These are phyloP conservation scores for Batillaria attramentaria DNA, from an alignment of 1,140 invertebrate species.

Conservation along the genomic window DNA sequence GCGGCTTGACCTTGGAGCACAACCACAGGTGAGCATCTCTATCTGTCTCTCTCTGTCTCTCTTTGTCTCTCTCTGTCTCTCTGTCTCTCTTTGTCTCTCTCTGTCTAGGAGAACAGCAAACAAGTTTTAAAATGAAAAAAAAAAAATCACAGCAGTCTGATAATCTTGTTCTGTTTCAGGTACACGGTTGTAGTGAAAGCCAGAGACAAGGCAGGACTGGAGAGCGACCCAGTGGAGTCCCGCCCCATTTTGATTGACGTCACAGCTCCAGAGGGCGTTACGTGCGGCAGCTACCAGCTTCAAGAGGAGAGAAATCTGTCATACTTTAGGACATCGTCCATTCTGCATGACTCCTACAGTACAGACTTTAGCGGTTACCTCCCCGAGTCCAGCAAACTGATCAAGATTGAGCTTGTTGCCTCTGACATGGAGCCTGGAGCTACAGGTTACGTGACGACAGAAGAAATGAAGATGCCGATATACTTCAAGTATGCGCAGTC, in stretches of 20 bases:
- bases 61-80: not conserved
- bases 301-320: not conserved
- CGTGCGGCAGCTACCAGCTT: constrained; percentile 12
- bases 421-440: not conserved
- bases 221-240: constrained; percentile 31
- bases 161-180: not conserved
- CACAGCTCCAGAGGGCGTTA: constrained; percentile 35
- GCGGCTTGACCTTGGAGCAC: constrained; percentile 18
- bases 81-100: not conserved
- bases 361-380: too few relatives aligned
- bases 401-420: constrained; percentile 3
- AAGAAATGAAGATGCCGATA: not conserved
- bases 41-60: not conserved
- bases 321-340: not conserved
- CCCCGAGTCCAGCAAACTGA: not conserved
- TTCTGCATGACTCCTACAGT: not conserved
- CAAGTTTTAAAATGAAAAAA: too few relatives aligned
- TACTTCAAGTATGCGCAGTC: not conserved
- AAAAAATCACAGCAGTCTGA: too few relatives aligned
- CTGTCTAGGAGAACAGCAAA: not conserved
- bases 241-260: constrained; percentile 38
- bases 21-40: constrained; percentile 19
- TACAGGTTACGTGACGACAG: not conserved
- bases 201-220: constrained; percentile 42
- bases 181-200: constrained; percentile 43